Evolutionary conservation across 2,888 invertebrate genomes (phyloP).

Genomic region (Baronia brevicornis): DNA sequence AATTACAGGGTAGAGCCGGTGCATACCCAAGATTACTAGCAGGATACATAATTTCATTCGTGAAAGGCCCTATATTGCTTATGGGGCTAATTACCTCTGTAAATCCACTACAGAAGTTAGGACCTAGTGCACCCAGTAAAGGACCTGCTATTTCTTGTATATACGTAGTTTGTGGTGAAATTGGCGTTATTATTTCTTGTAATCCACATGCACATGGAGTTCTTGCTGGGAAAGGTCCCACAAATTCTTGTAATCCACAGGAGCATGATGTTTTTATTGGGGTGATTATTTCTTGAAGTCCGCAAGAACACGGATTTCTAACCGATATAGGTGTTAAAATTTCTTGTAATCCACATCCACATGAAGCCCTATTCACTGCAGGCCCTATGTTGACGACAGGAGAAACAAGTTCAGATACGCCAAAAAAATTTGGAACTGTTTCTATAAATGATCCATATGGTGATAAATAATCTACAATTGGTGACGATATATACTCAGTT

Average conservation of each 20-base stretch:
- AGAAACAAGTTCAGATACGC: conserved; percentile 2
- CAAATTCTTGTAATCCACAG: too few relatives aligned
- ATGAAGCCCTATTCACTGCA: conserved; percentile 1
- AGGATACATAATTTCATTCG: conserved; percentile 12
- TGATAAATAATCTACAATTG: conserved; percentile 18
- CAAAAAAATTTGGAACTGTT: conserved; percentile 2
- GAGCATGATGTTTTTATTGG: too few relatives aligned
- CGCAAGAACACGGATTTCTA: conserved; percentile 1
- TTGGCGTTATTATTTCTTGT: conserved; percentile 4
- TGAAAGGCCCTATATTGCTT: conserved; percentile 1
- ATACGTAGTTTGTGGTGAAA: background rate
- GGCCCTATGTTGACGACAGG: conserved; percentile 1
- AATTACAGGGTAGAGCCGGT: conserved; percentile 1
- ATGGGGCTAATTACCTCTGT: conserved; percentile 7
- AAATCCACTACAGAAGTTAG: conserved; percentile 5
- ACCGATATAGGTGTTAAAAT: conserved; percentile 1
- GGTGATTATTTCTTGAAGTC: conserved; percentile 8
- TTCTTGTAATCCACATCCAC: conserved; percentile 7
- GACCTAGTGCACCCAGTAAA: background rate
- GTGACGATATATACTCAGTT: conserved; percentile 15
- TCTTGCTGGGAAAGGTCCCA: background rate
- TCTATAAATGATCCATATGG: conserved; percentile 7
- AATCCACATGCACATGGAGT: conserved; percentile 3
- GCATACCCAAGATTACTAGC: conserved; percentile 5
- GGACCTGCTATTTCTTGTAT: conserved; percentile 3